Base-by-base conservation (phyloP, 30 jellyfish, hydroid and myxozoan genomes). In the Aurelia aurita complex sp. Pacific region DNA sequence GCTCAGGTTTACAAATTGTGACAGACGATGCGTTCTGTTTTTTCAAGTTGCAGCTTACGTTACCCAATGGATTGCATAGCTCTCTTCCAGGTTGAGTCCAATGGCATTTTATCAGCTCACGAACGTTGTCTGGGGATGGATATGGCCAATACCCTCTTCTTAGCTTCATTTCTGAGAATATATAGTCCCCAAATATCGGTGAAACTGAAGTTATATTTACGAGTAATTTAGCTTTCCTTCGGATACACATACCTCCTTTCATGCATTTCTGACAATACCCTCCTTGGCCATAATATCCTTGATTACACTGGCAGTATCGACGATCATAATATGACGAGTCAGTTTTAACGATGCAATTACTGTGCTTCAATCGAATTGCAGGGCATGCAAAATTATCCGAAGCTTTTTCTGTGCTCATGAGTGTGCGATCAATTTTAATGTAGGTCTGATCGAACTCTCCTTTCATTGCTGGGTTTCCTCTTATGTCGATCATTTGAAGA, bases 261-360 rank as follows among this genome's bases (percentile, higher is more conserved):
- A 87, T 67, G 70, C 96, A 87, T 23, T 55, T 53, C 69, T 38
- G 29, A 36, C 96, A 87, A 70, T 59, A 69, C 43, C 96, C 96
- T 11, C 96, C 90, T 10, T 53, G 81, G 36, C 96, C 96, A 67
- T 68, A 87, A 64, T 59, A 69, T 7, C 86, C 89, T 18, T n/a
- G 71, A 15, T 55, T 74, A 50, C 96, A 87, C 63, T 52, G 69
- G 77, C 96, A 87, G 60, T 67, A 63, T 63, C 71, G 40, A 17
- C 90, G 77, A 57, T 71, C 91, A 68, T 75, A 87, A 60, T 77
- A 87, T 10, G 82, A 53, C 33, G 96, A 70, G 62, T 87, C 87
- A 59, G 43, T 51, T n/a, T 35, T n/a, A 36, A 87, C 57, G 10
- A 50, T 57, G 33, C 86, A 53, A 9, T 69, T 62, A 59, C 71